Base-by-base conservation (phyloP, 2,888 invertebrate genomes). In the Platerodrilus igneus region DNA sequence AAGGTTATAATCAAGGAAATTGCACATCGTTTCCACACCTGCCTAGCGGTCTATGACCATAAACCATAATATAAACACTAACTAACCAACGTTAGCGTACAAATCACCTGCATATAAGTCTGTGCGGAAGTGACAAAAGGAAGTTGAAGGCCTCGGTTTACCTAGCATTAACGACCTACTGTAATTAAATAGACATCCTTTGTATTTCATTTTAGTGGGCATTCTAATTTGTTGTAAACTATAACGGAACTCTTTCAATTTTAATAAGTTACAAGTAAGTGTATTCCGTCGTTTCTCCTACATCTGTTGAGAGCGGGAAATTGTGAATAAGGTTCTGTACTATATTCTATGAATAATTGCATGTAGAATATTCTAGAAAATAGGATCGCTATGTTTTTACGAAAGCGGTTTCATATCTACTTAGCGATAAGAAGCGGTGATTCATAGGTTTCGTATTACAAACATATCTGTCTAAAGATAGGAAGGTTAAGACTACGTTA, bases 1-100 rank as follows among this genome's bases (percentile, higher is more conserved):
- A 9, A 19, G 22, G 32, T 25, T 23, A 25, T 25, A 25, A 33
- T 23, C 33, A 33, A 25, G 16, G 8, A 33, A 38, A 38, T 38
- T 32, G 31, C 27, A 32, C 32, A 37, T 30, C 26, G 34, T 36
- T 35, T 41, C 36, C 31, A 27, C 27, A 26, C 23, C 32, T 31
- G 35, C 29, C 28, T 45, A 45, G 37, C 45, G 45, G 45, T 41
- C 25, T 41, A 22, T 41, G 39, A 22, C 45, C 45, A 41, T 45
- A 41, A 40, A 41, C 37, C 17, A 34, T 18, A n/a, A n/a, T n/a
- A n/a, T n/a, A 34, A 39, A 19, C 15, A 14, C 14, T 19, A 15
- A 28, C 18, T 21, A n/a, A 15, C 18, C 30, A 21, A 23, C 36
- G 17, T 27, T 29, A 25, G 37, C 33, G 17, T 45, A 40, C 34